These are phyloP conservation scores for Microchirus variegatus DNA, from an alignment of 2,797 vertebrate genomes.

Conservation along the genomic window DNA sequence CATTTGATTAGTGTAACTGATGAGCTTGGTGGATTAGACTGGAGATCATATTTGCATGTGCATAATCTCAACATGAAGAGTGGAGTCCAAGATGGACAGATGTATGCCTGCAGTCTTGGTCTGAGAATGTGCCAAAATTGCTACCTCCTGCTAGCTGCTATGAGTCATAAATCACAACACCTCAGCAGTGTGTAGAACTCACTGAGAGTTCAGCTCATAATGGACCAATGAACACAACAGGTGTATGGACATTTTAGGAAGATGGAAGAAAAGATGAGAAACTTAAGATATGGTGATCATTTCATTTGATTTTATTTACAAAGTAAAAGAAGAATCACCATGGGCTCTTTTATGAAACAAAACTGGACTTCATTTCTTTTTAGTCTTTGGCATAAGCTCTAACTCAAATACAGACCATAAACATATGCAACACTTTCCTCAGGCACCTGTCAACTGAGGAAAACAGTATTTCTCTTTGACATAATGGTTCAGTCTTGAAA, in stretches of 20 bases:
- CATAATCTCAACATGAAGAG: conserved; percentile 45
- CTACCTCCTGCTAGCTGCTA: conserved; percentile 58
- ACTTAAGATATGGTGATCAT: neutral
- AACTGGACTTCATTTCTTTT: conserved; percentile 15
- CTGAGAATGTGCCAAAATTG: conserved; percentile 55
- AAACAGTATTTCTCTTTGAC: conserved; percentile 25
- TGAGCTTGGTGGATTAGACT: conserved; percentile 53
- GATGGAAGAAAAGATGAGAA: conserved; percentile 1
- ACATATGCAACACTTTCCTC: conserved; percentile 43
- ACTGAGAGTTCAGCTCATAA: conserved; percentile 24
- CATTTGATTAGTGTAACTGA: conserved; percentile 64
- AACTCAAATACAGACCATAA: conserved; percentile 23
- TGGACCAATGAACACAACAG: neutral
- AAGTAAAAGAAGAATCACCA: neutral
- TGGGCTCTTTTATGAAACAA: conserved; percentile 4
- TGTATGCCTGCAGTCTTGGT: conserved; percentile 37
- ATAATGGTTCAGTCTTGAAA: conserved; percentile 47
- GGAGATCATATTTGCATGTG: conserved; percentile 39
- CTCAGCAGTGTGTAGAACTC: no score
- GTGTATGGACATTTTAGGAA: conserved; percentile 26
- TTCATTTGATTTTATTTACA: no score
- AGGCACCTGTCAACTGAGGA: conserved; percentile 25
- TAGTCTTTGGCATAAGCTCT: conserved; percentile 16
- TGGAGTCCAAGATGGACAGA: conserved; percentile 60
- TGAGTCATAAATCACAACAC: no score